Percentiles rank a stretch among this genome's conserved stretches.
These are phyloP conservation scores for Ligdia adustata DNA, from an alignment of 2,888 invertebrate species.

Conservation along the genomic window DNA sequence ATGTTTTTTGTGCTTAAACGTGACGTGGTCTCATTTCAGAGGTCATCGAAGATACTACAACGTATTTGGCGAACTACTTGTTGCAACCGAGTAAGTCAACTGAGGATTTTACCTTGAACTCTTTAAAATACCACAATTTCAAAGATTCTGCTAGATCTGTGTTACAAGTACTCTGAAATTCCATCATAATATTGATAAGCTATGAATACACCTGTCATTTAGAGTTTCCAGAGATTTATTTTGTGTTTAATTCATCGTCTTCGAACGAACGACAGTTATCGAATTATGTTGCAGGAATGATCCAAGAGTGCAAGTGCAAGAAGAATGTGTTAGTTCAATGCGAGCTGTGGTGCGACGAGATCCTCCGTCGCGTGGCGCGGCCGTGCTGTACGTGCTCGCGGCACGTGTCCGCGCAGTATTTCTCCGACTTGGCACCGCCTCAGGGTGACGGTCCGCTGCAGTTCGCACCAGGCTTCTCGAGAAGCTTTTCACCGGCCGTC, in stretches of 20 bases:
- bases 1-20: neutral
- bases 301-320: conserved; percentile 74
- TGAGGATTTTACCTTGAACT: too few relatives aligned
- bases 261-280: too few relatives aligned
- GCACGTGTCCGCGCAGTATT: conserved; percentile 55
- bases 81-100: conserved; percentile 65
- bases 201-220: too few relatives aligned
- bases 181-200: too few relatives aligned
- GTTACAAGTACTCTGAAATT: too few relatives aligned
- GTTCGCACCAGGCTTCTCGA: conserved; percentile 51
- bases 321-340: conserved; percentile 75
- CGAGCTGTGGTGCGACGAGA: conserved; percentile 74
- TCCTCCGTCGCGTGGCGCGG: conserved; percentile 59
- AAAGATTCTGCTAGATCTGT: too few relatives aligned
- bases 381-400: conserved; percentile 68
- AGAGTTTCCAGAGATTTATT: too few relatives aligned
- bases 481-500: too few relatives aligned
- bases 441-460: conserved; percentile 39
- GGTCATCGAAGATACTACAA: conserved; percentile 64
- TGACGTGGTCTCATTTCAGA: conserved; percentile 51
- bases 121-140: too few relatives aligned
- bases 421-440: conserved; percentile 55
- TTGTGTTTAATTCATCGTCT: too few relatives aligned
- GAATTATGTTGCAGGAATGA: conserved; percentile 49
- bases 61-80: conserved; percentile 63